Conservation (phyloP, 2,888 invertebrate genomes). For the Drosophila limbata region DNA sequence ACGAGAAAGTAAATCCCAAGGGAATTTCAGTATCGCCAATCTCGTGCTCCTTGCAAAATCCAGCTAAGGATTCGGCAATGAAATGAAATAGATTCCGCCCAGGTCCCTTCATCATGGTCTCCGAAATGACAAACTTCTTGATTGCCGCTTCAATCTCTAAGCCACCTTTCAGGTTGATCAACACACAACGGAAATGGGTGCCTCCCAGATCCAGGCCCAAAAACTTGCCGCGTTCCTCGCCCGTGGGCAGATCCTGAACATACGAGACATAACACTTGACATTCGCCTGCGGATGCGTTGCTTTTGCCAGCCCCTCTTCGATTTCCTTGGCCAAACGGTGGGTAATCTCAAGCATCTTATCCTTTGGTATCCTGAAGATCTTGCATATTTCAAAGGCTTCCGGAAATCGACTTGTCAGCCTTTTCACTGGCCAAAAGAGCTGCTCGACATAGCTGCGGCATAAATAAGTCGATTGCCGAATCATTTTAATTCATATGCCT, state of each 20-base stretch:
- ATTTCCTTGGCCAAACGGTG: constrained; percentile 1
- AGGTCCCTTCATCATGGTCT: neutral
- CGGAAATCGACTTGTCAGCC: constrained; percentile 1
- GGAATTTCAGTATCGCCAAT: neutral
- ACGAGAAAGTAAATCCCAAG: constrained; percentile 7
- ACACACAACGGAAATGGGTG: constrained; percentile 4
- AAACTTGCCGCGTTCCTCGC: constrained; percentile 4
- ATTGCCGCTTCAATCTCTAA: neutral
- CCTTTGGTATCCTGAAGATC: neutral
- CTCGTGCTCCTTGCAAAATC: constrained; percentile 7
- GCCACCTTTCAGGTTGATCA: neutral
- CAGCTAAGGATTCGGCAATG: constrained; percentile 5
- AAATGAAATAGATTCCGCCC: neutral
- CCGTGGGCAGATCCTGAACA: constrained; percentile 13
- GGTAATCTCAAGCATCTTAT: constrained; percentile 1
- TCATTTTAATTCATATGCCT: constrained; percentile 15
- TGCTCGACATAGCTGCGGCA: neutral
- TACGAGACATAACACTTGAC: constrained; percentile 4
- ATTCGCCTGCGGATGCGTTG: neutral
- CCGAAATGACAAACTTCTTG: neutral
- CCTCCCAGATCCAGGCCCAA: constrained; percentile 14
- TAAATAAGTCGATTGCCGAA: constrained; percentile 1
- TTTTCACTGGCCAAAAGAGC: neutral
- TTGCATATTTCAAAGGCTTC: constrained; percentile 12
- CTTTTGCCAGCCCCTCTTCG: constrained; percentile 2